phyloP scores from a whole-genome alignment of 2,113 vertebrate species.

The Columba janthina region DNA sequence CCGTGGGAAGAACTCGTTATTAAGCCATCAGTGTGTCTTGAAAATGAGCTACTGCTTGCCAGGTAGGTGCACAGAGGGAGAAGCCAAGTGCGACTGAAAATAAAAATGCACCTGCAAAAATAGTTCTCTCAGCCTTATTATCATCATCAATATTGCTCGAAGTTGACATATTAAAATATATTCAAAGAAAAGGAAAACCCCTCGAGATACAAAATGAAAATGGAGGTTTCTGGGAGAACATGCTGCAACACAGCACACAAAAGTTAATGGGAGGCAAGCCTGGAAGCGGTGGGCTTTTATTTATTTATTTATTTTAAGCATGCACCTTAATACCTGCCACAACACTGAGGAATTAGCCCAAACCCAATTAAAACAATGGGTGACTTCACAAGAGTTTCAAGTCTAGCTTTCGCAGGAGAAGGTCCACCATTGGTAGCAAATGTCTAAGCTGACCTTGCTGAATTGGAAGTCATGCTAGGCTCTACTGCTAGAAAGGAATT shows the following conservation, averaged over 20 bases:
- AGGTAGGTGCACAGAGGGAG: not conserved
- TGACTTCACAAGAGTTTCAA: not conserved
- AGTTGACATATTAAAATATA: not conserved
- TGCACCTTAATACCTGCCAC: not conserved
- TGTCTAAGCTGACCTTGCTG: not conserved
- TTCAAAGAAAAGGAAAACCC: not conserved
- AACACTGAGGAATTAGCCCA: not conserved
- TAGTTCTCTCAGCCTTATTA: not conserved
- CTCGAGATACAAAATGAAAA: not conserved
- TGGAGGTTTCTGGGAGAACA: not conserved
- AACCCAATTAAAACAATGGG: not conserved
- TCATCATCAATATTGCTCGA: not conserved
- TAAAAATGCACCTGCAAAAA: not conserved
- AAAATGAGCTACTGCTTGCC: not conserved
- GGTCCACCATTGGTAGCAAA: not conserved
- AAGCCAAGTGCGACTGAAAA: not conserved
- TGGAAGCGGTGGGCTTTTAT: not conserved
- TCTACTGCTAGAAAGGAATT: not conserved
- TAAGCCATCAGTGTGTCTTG: not conserved
- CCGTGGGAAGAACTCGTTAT: rapidly evolving
- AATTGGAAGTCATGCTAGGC: not conserved
- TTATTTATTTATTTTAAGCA: not conserved
- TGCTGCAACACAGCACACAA: not conserved
- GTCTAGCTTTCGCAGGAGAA: not conserved
- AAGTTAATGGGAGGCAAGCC: not conserved